Evolutionary conservation across 2,888 invertebrate species (phyloP), one percentile per base, ranked within the genome.

Genomic region (Nycteola revayana): DNA sequence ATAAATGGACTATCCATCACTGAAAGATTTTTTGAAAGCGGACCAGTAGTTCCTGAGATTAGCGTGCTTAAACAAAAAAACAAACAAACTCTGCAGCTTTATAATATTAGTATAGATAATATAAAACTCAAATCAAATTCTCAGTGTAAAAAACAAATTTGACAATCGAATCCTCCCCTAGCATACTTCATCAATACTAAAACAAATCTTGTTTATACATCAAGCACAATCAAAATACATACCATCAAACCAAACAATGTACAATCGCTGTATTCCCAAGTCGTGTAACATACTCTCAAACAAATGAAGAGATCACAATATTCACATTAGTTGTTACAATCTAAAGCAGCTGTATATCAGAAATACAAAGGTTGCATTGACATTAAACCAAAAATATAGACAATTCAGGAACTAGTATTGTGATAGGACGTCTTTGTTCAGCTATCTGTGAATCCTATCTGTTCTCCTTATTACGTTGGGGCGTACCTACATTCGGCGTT

Each of bases 391-490:
- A 65, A 61, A 64, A 69, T 62, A 62, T 60, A 67, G 60, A 75
- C 71, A 71, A 75, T 72, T 66, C 60, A 48, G 52, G 52, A 50
- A 36, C 41, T 46, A 47, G 60, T 48, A 73, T 75, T 77, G 74
- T 76, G 60, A 53, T 49, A 42, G 34, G 49, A 52, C 60, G 68
- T 76, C 75, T 74, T 75, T 75, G 75, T 77, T 70, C 67, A 58
- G 60, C 50, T 75, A 74, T 75, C 75, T 71, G 52, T 60, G 70
- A 63, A 64, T 68, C 69, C 73, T 69, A 72, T 75, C 73, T 64
- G 51, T 42, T 44, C 48, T 57, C 58, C 63, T 66, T 72, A 73
- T 72, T 68, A 73, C 64, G 40, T 62, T 62, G 47, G 56, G 56
- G 57, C 48, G 60, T 58, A 65, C n/a, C n/a, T n/a, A n/a, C 59